Evolutionary conservation across 2,888 invertebrate species (phyloP), one percentile per base, ranked within the genome.

Genomic region (Mystacides longicornis): DNA sequence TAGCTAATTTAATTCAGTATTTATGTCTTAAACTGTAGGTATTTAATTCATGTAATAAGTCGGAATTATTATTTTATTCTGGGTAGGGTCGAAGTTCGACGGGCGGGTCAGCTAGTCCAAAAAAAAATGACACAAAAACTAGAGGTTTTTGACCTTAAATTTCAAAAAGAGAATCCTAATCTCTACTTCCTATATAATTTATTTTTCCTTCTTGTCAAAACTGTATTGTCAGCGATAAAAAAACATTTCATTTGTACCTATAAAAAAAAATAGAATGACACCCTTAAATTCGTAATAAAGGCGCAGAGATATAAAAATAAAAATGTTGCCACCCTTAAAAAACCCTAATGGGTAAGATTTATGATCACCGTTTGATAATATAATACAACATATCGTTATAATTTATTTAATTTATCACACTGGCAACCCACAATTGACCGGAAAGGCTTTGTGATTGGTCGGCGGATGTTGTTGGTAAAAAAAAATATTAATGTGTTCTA

Each of bases 401-500:
- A 37, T 37, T 37, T 37, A 37, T 37, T 37, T 37, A 37, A 45
- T 21, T 45, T 45, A 20, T 45, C 4, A 45, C 45, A 45, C 19
- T 45, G 20, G 45, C 21, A 45, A 45, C 45, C 19, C 27, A 52
- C 52, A 52, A 52, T 46, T 27, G 27, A 31, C 52, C 52, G 52
- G 52, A 52, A 46, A 31, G 21, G n/a, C 45, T 52, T 46, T 52
- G 45, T 52, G 52, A 52, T 52, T 52, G 52, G 52, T 27, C 46
- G 52, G 22, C 52, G 52, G 45, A 45, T 20, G 45, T 45, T 19
- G 45, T 20, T 21, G n/a, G 45, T 45, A 19, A 45, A 45, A 45
- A 11, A 27, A 7, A 11, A 37, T 37, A 37, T 37, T 37, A n/a
- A 14, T 37, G 14, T 37, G 37, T 37, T 37, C 37, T 16, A 37